phyloP scores from a whole-genome alignment of 2,797 vertebrate genomes.

The Sphenopsis melanotis region DNA sequence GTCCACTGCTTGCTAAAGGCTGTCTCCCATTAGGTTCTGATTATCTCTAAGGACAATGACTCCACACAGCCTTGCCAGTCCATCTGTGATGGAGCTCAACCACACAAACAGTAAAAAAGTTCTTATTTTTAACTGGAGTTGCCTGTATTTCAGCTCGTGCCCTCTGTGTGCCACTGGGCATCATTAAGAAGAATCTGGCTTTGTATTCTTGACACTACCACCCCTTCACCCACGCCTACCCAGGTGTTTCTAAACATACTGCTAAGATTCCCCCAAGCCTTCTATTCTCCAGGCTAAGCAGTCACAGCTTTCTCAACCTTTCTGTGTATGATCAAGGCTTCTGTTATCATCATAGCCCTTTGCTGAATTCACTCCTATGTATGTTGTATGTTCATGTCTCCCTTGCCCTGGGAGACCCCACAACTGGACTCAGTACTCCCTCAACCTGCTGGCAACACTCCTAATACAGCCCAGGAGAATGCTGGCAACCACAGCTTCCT shows the following conservation, averaged over 20 bases:
- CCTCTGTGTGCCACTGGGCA: neutral
- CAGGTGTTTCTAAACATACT: neutral
- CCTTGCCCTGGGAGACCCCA: neutral
- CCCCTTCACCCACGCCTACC: neutral
- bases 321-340: fast-evolving
- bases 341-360: fast-evolving
- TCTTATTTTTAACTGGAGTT: neutral
- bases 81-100: fast-evolving
- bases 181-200: neutral
- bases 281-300: neutral
- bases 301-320: neutral
- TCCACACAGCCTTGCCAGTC: neutral
- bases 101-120: neutral
- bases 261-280: neutral
- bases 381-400: neutral
- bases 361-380: neutral
- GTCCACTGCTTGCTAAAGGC: neutral
- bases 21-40: neutral
- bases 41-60: neutral
- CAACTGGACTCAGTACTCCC: neutral
- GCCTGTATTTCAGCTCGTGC: neutral
- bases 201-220: neutral
- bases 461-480: neutral
- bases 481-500: neutral
- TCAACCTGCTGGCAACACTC: neutral